Conservation (phyloP, 2,888 invertebrate genomes). For the Opisthograptis luteolata region DNA sequence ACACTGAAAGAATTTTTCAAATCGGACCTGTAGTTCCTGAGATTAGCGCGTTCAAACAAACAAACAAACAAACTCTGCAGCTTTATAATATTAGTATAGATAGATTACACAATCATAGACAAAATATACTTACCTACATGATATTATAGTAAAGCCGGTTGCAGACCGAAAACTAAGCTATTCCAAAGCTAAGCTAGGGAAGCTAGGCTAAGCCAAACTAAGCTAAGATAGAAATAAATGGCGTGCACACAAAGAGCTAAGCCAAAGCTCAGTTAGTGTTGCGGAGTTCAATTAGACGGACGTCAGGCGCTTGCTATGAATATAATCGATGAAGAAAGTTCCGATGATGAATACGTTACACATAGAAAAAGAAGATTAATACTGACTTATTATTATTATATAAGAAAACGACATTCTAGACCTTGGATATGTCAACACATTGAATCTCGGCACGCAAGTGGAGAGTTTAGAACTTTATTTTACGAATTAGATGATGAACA, state of each 20-base stretch:
- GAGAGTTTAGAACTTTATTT: conserved; percentile 14
- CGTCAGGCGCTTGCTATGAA: conserved; percentile 25
- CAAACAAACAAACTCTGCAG: no score
- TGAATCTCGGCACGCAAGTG: conserved; percentile 18
- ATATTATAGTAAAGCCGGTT: no score
- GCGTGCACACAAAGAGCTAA: conserved; percentile 36
- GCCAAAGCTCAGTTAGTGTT: conserved; percentile 36
- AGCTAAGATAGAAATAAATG: conserved; percentile 24
- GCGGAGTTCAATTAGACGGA: conserved; percentile 34
- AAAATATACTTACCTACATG: no score
- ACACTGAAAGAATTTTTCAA: no score
- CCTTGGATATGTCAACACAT: conserved; percentile 27
- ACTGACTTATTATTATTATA: conserved; percentile 26
- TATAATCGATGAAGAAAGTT: conserved; percentile 32
- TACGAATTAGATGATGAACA: conserved; percentile 12
- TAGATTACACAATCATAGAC: no score
- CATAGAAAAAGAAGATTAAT: conserved; percentile 33
- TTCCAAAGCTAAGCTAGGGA: conserved; percentile 21
- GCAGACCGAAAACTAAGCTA: conserved; percentile 19
- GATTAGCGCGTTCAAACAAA: no score
- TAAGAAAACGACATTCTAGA: conserved; percentile 16
- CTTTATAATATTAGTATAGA: no score
- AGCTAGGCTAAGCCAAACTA: conserved; percentile 27
- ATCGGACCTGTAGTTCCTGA: no score
- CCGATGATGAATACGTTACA: conserved; percentile 30